Evolutionary conservation across 2,888 invertebrate species (phyloP), one percentile per base, ranked within the genome.

Genomic region (Laspeyria flexula): DNA sequence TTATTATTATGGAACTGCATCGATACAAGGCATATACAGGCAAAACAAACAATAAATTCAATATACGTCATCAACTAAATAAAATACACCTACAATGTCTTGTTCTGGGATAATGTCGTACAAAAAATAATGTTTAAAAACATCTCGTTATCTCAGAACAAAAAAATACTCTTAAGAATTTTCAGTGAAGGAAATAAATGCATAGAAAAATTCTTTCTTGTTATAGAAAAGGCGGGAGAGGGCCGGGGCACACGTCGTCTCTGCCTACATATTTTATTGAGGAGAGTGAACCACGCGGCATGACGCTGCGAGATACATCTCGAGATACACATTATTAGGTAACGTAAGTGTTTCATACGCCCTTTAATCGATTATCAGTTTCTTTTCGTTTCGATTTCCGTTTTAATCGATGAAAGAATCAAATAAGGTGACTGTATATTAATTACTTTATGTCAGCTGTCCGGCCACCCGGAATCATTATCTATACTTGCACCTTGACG

Each of bases 261-360:
- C 81, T 87, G 75, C 83, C 86, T 90, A 91, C 91, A 92, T 92
- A 91, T 91, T 91, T 92, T 91, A 92, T 92, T 89, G 89, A 83
- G 79, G 69, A 66, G 74, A 60, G 38, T 43, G 73, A 53, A 44
- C 39, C 71, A 82, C 76, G 69, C 21, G 78, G 47, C 54, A 57
- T 25, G 48, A 65, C 25, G 43, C 63, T 31, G 37, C 46, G 55
- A 66, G 78, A 84, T 66, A 59, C 38, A 58, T 86, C 78, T 55
- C 63, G 55, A 71, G 84, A 86, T 77, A 76, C 41, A 53, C 35
- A 48, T 60, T 54, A 55, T 63, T 65, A 61, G 47, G 48, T 68
- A 67, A 58, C 60, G 45, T 51, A 55, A 48, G 40, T 64, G 29
- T 43, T 25, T 34, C 21, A 31, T 37, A 42, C 55, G 23, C 30